Conservation (phyloP, 2,797 vertebrate species). For the Pseudomugil tenellus region DNA sequence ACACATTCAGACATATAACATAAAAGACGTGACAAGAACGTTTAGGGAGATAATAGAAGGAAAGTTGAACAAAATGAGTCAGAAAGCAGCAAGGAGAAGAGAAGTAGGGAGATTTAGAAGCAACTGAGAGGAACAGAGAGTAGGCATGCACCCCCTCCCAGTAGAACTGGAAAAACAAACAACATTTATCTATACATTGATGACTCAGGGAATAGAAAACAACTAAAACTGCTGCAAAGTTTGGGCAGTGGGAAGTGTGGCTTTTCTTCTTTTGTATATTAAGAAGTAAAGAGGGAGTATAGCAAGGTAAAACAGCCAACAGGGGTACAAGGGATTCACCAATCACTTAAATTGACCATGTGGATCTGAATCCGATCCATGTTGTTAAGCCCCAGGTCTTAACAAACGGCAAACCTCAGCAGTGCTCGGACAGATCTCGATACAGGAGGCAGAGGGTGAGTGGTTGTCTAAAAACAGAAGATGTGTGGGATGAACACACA, state of each 20-base stretch:
- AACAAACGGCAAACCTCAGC: conserved; percentile 75
- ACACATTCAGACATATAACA: conserved; percentile 32
- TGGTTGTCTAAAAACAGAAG: conserved; percentile 36
- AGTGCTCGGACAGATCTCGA: conserved; percentile 40
- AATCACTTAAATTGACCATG: conserved; percentile 50
- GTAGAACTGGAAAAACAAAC: conserved; percentile 59
- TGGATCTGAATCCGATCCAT: conserved; percentile 61
- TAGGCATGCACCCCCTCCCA: conserved; percentile 68
- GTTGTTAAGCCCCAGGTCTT: conserved; percentile 74
- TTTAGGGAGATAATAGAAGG: conserved; percentile 30
- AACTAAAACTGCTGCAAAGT: conserved; percentile 42
- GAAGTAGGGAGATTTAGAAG: conserved; percentile 38
- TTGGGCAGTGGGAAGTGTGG: conserved; percentile 36
- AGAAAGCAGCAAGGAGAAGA: conserved; percentile 43
- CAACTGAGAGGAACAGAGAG: conserved; percentile 40
- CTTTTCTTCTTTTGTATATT: conserved; percentile 10
- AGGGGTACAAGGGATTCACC: conserved; percentile 57
- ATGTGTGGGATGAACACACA: conserved; percentile 51
- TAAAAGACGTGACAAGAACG: conserved; percentile 4
- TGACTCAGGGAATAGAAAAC: conserved; percentile 53
- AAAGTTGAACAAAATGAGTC: conserved; percentile 48
- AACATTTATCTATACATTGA: conserved; percentile 36
- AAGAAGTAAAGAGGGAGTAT: conserved; percentile 46
- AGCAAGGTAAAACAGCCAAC: conserved; percentile 57
- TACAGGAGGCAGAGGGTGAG: conserved; percentile 43